A percentile compares a stretch with the other conserved stretches of the same genome.
Conservation (phyloP, 64 coral and sea anemone species). For the Trachythela sp. region DNA sequence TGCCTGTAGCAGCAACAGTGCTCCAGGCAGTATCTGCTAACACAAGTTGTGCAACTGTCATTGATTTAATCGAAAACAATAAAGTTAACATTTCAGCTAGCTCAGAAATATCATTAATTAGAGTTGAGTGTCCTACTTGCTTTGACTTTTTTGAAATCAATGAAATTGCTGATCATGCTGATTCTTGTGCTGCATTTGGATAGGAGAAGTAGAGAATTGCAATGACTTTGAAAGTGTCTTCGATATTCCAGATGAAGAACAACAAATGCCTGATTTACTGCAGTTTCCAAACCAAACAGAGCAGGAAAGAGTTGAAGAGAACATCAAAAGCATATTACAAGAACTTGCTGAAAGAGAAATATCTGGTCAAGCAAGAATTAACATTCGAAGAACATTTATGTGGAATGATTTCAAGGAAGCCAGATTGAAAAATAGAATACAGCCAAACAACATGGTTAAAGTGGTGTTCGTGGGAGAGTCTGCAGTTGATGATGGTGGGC, state of each 20-base stretch:
- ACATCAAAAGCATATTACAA: neutral
- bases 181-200: slow-evolving; percentile 32
- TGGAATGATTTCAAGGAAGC: neutral
- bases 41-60: neutral
- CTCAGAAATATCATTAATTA: neutral
- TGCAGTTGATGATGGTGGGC: neutral
- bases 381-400: neutral
- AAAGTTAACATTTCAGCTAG: neutral
- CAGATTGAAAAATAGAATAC: neutral
- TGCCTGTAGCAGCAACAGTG: neutral
- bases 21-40: neutral
- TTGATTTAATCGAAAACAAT: neutral
- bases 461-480: neutral
- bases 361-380: neutral
- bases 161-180: slow-evolving; percentile 44
- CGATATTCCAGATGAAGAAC: no score
- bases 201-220: slow-evolving; percentile 25
- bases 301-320: no score
- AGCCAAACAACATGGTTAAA: neutral
- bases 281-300: no score
- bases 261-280: no score
- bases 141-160: slow-evolving; percentile 8
- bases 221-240: no score
- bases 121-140: slow-evolving; percentile 34
- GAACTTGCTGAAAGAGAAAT: neutral